These are phyloP conservation scores for Vespertilio murinus DNA, from an alignment of 2,797 vertebrate species.

Conservation along the genomic window DNA sequence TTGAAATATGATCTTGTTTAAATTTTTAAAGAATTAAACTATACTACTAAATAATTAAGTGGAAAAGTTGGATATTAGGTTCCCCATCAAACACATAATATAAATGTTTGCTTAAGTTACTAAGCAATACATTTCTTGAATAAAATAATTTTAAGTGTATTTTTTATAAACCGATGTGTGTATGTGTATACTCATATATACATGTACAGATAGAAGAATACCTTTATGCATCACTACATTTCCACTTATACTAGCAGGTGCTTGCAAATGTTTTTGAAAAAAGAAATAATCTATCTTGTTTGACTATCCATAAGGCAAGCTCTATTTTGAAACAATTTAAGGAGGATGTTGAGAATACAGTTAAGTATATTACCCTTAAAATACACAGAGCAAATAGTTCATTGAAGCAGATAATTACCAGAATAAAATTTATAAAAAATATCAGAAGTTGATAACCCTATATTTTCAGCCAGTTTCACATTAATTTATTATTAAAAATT, in stretches of 20 bases:
- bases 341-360: neutral
- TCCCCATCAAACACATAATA: neutral
- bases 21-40: neutral
- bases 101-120: neutral
- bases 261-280: neutral
- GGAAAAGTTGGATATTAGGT: neutral
- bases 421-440: constrained; percentile 2
- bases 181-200: neutral
- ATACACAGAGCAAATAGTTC: neutral
- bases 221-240: neutral
- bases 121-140: neutral
- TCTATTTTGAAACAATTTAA: constrained; percentile 33
- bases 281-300: constrained; percentile 21
- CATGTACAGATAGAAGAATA: neutral
- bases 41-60: neutral
- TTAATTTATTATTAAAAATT: neutral
- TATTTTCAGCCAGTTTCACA: neutral
- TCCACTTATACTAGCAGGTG: neutral
- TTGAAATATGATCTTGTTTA: neutral
- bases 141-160: neutral
- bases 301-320: neutral
- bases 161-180: neutral
- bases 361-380: neutral
- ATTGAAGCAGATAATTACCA: neutral
- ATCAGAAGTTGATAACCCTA: neutral